Evolutionary conservation across 2,888 invertebrate species (phyloP).

Genomic region (Andrena chrysosceles): DNA sequence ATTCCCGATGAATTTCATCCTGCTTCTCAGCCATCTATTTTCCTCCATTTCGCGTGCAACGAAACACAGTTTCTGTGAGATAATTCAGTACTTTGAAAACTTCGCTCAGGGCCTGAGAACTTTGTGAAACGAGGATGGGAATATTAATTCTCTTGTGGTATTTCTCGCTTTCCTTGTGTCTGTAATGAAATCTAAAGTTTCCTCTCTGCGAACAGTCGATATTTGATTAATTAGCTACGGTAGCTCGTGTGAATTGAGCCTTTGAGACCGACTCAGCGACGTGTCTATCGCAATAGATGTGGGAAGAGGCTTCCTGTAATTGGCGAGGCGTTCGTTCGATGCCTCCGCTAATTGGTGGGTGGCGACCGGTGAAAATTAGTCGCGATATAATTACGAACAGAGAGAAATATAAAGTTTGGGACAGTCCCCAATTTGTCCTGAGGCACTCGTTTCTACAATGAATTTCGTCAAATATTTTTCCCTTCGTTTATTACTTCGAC

Average conservation of each 20-base stretch:
- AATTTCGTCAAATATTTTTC: neutral
- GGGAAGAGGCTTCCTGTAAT: slow-evolving; percentile 68
- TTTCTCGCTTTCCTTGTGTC: slow-evolving; percentile 1
- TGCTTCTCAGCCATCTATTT: neutral
- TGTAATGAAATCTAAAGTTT: slow-evolving; percentile 21
- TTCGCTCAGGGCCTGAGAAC: neutral
- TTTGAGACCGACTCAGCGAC: slow-evolving; percentile 42
- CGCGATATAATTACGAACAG: slow-evolving; percentile 52
- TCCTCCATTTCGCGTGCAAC: neutral
- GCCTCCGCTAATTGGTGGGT: slow-evolving; percentile 65
- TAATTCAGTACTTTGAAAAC: neutral
- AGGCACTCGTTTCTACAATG: neutral
- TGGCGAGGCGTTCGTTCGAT: slow-evolving; percentile 63
- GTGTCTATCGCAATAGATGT: slow-evolving; percentile 51
- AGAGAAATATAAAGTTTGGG: slow-evolving; percentile 34
- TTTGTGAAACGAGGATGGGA: slow-evolving; percentile 24
- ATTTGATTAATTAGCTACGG: slow-evolving; percentile 58
- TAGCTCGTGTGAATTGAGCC: slow-evolving; percentile 52
- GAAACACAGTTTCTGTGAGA: neutral
- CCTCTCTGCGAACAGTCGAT: slow-evolving; percentile 28
- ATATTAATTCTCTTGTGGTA: slow-evolving; percentile 5
- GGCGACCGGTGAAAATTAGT: slow-evolving; percentile 60
- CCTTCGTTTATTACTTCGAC: neutral
- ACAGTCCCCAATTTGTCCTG: slow-evolving; percentile 48
- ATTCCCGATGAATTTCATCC: neutral